Evolutionary conservation across 2,797 vertebrate genomes (phyloP), one percentile per base, ranked within the genome.

Genomic region (Syncerus caffer): DNA sequence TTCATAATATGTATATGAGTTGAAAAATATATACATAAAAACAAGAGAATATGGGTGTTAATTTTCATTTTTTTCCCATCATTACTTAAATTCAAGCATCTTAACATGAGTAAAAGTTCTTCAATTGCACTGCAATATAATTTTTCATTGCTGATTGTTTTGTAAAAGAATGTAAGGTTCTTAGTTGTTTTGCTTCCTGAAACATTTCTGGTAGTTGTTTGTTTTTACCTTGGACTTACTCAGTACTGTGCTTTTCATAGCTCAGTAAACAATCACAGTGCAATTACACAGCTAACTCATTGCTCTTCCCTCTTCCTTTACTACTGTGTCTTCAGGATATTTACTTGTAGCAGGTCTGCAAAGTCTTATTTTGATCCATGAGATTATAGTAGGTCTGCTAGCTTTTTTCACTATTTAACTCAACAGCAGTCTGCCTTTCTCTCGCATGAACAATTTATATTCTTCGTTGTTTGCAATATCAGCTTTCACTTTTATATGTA

Each of bases 181-280:
- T 92, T 93, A 34, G n/a, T 5, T 21, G 67, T 38, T 38, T 50
- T 53, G 31, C 67, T 92, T 94, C 16, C 45, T 79, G 62, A 58
- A 76, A 90, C 51, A 83, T 78, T 96, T 92, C 45, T 90, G 60
- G 25, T 94, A 84, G 78, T 87, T 89, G 78, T 87, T 91, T 85
- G 11, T 76, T 89, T 94, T 93, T 60, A 51, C 38, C 90, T 93
- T 88, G 53, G 51, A 57, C 38, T 78, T 57, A 95, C 42, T 17
- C n/a, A 78, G 2, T 25, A 6, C 14, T 55, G 9, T 85, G 29
- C 34, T 92, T 82, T 92, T 85, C 79, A 79, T 91, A 64, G 58
- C 91, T 95, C 84, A 42, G 11, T 57, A 76, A 96, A 78, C 17
- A 93, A 31, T 16, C 17, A 13, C 38, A 93, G 29, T 50, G 58